Evolutionary conservation across 2,113 vertebrate species (phyloP).

Genomic region (Malurus alboscapulatus): DNA sequence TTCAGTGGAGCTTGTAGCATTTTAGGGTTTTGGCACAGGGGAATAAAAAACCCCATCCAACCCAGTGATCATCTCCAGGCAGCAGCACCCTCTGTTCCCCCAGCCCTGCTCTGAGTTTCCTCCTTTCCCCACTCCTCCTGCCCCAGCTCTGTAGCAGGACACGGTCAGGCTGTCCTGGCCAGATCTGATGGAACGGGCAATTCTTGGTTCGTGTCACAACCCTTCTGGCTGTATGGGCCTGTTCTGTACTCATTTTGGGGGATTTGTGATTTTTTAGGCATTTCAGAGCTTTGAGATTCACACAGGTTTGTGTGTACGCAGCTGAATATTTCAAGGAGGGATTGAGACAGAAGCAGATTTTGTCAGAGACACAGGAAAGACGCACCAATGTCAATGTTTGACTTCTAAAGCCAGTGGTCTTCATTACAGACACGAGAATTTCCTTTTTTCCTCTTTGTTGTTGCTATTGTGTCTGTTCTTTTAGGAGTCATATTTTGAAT

Average conservation of each 20-base stretch:
- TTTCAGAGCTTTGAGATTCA: neutral
- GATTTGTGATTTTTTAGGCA: neutral
- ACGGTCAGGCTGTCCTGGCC: neutral
- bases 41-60: neutral
- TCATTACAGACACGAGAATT: neutral
- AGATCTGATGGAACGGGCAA: neutral
- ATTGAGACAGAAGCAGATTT: neutral
- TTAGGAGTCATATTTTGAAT: neutral
- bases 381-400: neutral
- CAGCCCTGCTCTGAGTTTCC: fast-evolving
- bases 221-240: neutral
- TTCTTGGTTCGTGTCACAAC: neutral
- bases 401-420: neutral
- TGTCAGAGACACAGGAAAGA: neutral
- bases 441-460: neutral
- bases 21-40: neutral
- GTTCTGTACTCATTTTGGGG: neutral
- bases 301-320: neutral
- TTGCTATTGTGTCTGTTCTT: neutral
- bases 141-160: neutral
- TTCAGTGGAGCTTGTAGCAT: neutral
- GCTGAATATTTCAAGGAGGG: neutral
- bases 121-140: neutral
- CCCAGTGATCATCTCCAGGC: neutral
- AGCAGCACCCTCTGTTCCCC: neutral